Base-by-base conservation (phyloP, 2,113 vertebrate genomes). In the Callorhinus ursinus region DNA sequence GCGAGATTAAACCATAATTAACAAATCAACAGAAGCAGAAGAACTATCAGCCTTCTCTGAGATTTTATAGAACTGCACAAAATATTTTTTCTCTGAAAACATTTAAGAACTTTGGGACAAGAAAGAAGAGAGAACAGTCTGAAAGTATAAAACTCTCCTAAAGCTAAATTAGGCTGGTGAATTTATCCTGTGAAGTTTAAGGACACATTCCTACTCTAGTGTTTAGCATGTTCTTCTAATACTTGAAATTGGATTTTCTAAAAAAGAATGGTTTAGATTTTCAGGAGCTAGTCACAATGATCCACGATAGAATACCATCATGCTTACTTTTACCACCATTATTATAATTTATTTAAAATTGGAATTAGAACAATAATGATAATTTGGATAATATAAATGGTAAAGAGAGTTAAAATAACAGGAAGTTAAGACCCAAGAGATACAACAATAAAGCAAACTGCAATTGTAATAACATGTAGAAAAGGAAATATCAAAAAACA, bases 21-120 rank as follows among this genome's bases (percentile, higher is more conserved):
- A 82, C 14, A 79, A 31, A 42, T 80, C 61, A 67, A 28, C 59
- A 79, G 79, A 77, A 55, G 61, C 21, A 55, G 55, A 69, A 3
- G 33, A 69, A 67, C 7, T 15, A 7, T 9, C 69, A 83, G 15
- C 12, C 33, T 63, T 92, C 39, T 28, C 65, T 49, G 57, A 95
- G 55, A 42, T 65, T 80, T 83, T 92, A 89, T 36, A 82, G 10
- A 94, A 55, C 31, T 76, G 11, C 12, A 42, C 13, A 80, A 80
- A 6, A 24, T 12, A 82, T 21, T 82, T 92, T 92, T 79, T 61
- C 74, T 79, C 87, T 94, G 88, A 69, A 90, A 85, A 92, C 80
- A 96, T 31, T 81, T 79, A 93, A 88, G 77, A 72, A 8, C 8
- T 55, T 81, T 72, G 51, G n/a, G 57, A 67, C 18, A 74, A 90